Evolutionary conservation across 2,888 invertebrate species (phyloP).

Genomic region (Phyllotreta striolata): DNA sequence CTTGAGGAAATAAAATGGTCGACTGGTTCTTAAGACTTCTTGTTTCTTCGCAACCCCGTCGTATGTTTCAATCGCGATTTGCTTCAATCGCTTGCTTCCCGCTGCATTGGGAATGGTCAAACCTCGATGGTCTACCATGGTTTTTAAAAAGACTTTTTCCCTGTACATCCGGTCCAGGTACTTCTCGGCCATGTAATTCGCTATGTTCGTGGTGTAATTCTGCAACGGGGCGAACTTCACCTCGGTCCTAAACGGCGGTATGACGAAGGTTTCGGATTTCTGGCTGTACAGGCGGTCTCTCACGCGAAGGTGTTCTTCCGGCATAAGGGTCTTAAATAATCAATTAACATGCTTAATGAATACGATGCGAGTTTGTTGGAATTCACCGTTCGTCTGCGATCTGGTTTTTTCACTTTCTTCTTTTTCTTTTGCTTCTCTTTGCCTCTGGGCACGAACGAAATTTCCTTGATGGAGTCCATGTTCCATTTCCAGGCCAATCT

Average conservation of each 20-base stretch:
- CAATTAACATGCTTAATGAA: no score
- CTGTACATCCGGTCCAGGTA: slow-evolving; percentile 60
- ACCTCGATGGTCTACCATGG: slow-evolving; percentile 52
- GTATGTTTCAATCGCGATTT: slow-evolving; percentile 52
- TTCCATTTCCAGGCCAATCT: slow-evolving; percentile 56
- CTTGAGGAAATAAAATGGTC: slow-evolving; percentile 61
- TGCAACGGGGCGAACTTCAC: slow-evolving; percentile 56
- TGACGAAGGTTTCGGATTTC: slow-evolving; percentile 46
- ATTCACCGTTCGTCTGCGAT: neutral
- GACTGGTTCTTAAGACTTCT: slow-evolving; percentile 59
- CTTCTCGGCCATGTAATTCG: slow-evolving; percentile 59
- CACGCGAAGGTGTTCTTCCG: slow-evolving; percentile 24
- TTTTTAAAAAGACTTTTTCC: slow-evolving; percentile 60
- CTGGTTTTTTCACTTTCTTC: neutral
- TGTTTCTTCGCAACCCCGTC: slow-evolving; percentile 56
- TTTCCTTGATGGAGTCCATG: slow-evolving; percentile 50
- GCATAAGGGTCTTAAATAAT: no score
- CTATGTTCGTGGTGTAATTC: slow-evolving; percentile 55
- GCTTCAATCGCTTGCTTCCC: slow-evolving; percentile 51
- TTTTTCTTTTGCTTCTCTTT: slow-evolving; percentile 48
- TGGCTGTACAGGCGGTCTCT: slow-evolving; percentile 52
- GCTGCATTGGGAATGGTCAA: slow-evolving; percentile 57
- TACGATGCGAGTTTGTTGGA: neutral
- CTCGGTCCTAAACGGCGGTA: slow-evolving; percentile 47
- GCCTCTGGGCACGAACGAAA: slow-evolving; percentile 44